A percentile compares a stretch with the other conserved stretches of the same genome.
Conservation (phyloP, 2,888 invertebrate species). For the Ophion slaviceki region DNA sequence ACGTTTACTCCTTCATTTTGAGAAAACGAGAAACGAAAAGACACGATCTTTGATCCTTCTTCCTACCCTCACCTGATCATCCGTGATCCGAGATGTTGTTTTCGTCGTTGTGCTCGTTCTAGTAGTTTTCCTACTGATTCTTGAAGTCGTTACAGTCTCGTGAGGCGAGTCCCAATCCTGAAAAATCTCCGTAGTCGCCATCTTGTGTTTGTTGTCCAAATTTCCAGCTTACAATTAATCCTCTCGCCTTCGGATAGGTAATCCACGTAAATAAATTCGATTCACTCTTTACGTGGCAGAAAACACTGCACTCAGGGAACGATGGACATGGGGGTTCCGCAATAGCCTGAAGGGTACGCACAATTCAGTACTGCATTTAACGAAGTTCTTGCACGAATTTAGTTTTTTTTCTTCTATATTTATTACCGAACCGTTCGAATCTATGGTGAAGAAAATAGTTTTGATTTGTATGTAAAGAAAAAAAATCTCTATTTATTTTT, state of each 20-base stretch:
- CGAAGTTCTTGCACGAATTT: conserved; percentile 3
- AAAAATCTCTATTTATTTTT: neutral
- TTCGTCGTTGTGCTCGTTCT: conserved; percentile 75
- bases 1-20: too few species aligned
- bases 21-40: neutral
- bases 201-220: conserved; percentile 61
- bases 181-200: conserved; percentile 82
- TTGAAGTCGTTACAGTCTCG: conserved; percentile 75
- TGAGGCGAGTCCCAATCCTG: conserved; percentile 82
- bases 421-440: neutral
- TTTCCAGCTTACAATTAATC: conserved; percentile 33
- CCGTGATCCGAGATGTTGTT: conserved; percentile 65
- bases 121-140: conserved; percentile 73
- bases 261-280: neutral
- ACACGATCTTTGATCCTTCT: neutral
- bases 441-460: neutral
- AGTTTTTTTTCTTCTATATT: neutral
- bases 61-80: conserved; percentile 75
- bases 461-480: neutral
- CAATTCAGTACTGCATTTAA: neutral
- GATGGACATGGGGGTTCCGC: neutral
- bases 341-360: neutral
- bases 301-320: conserved; percentile 42
- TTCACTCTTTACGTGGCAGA: conserved; percentile 10
- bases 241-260: neutral